A percentile compares a stretch with the other conserved stretches of the same genome.
phyloP scores from a whole-genome alignment of 1,140 invertebrate species.

The Procambarus virginalis region DNA sequence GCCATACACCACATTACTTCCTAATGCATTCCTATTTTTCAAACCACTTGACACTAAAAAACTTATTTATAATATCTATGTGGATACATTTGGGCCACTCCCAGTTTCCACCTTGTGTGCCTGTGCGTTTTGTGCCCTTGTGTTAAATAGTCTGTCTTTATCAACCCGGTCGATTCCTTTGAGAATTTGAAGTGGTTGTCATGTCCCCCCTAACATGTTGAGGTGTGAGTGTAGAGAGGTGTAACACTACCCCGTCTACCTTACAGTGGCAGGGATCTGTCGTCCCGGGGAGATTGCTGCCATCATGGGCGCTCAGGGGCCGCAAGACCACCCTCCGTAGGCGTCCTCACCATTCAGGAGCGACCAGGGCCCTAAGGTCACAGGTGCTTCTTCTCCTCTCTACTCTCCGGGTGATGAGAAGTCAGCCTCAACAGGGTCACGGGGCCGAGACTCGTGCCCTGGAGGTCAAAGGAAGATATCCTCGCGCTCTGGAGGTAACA shows the following conservation, averaged over 20 bases:
- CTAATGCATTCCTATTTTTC: too few species aligned
- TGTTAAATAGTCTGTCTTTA: too few species aligned
- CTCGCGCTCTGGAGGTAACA: not conserved
- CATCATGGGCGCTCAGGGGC: conserved; percentile 97
- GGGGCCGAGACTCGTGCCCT: not conserved
- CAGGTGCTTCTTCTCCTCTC: conserved; percentile 21
- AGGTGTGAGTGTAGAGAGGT: not conserved
- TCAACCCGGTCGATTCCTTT: not conserved
- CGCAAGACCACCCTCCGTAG: conserved; percentile 96
- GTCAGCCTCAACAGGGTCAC: not conserved
- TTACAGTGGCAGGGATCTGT: conserved; percentile 86
- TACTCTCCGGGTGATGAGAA: not conserved
- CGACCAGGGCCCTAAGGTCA: conserved; percentile 74
- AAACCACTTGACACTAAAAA: too few species aligned
- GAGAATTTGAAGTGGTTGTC: not conserved
- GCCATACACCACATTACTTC: too few species aligned
- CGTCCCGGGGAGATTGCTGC: conserved; percentile 91
- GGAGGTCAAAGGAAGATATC: not conserved
- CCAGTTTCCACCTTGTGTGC: too few species aligned
- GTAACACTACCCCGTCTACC: not conserved
- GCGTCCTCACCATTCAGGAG: conserved; percentile 89
- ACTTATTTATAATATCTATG: not conserved
- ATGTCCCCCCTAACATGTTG: too few species aligned
- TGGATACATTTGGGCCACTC: not conserved
- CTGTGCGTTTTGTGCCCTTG: not conserved